Base-by-base conservation (phyloP, 2,113 vertebrate genomes). In the Colinus virginianus region DNA sequence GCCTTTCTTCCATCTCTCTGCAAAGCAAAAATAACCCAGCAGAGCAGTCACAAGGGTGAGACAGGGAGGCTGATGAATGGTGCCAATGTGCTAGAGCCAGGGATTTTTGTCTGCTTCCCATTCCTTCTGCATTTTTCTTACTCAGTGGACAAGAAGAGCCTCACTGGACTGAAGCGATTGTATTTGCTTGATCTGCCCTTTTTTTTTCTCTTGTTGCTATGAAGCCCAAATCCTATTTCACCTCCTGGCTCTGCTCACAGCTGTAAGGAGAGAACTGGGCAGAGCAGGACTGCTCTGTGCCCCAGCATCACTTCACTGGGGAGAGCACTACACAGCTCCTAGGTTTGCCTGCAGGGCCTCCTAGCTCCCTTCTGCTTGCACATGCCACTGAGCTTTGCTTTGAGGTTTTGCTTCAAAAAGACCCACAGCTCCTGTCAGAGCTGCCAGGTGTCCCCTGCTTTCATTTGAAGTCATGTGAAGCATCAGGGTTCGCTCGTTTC, bases 41-140 rank as follows among this genome's bases (percentile, higher is more conserved):
- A 94, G 79, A 76, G 78, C 71, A 87, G 80, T 81, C 53, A 53
- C 19, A 26, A 6, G 22, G 46, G 18, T 83, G 69, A 49, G 49
- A 55, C 9, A 14, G 22, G n/a, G 70, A 72, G 26, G n/a, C 66
- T 3, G 0, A 88, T 76, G 87, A 87, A 76, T 76, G 61, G 62
- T 59, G 55, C 38, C 38, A 42, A 15, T 69, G 46, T 62, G 48
- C 70, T 67, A 48, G 59, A 61, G 42, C 19, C 59, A 84, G 66
- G 59, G 38, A 59, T 64, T 97, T 87, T 68, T 84, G 68, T 42
- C 61, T 78, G 78, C 66, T 78, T 80, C 84, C 26, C 43, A 82
- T 55, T 90, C 43, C 56, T 70, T 78, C 40, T 72, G 49, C 32
- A 42, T 93, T 95, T 97, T 96, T 87, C 78, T 94, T 53, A 63